These are phyloP conservation scores for Nesidiocoris tenuis DNA, from an alignment of 2,888 invertebrate genomes.

Conservation along the genomic window DNA sequence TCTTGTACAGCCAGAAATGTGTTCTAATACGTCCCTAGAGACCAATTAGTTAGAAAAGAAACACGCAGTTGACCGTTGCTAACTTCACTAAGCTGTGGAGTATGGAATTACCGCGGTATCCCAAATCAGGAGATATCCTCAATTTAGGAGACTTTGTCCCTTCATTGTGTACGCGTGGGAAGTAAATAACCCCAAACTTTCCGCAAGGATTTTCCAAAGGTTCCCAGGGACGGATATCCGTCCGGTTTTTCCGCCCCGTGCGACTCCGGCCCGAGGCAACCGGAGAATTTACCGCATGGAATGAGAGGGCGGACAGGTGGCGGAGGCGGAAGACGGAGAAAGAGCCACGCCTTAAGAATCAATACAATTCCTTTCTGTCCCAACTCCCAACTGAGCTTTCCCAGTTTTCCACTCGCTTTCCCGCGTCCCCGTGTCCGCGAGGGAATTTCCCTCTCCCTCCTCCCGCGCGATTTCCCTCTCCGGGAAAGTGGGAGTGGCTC, in stretches of 20 bases:
- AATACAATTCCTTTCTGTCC: conserved; percentile 46
- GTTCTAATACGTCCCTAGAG: too few species aligned
- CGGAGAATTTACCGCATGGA: neutral
- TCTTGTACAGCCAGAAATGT: too few species aligned
- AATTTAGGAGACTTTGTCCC: too few species aligned
- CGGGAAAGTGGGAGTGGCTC: neutral
- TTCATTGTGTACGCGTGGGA: too few species aligned
- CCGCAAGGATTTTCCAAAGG: too few species aligned
- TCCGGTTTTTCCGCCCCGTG: neutral
- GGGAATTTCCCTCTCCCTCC: neutral
- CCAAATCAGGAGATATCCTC: too few species aligned
- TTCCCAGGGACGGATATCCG: too few species aligned
- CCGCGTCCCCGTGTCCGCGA: conserved; percentile 5
- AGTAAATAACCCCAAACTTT: too few species aligned
- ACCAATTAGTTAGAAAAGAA: too few species aligned
- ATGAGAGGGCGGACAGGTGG: conserved; percentile 5
- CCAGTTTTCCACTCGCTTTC: conserved; percentile 34
- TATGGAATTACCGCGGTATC: too few species aligned
- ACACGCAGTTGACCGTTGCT: too few species aligned
- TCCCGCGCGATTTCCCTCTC: neutral
- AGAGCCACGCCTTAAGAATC: conserved; percentile 48
- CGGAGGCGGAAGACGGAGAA: conserved; percentile 26
- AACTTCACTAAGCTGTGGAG: too few species aligned
- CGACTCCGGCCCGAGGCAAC: neutral
- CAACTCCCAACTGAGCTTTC: conserved; percentile 45